Base-by-base conservation (phyloP, 2,797 vertebrate genomes). In the Heliangelus exortis region DNA sequence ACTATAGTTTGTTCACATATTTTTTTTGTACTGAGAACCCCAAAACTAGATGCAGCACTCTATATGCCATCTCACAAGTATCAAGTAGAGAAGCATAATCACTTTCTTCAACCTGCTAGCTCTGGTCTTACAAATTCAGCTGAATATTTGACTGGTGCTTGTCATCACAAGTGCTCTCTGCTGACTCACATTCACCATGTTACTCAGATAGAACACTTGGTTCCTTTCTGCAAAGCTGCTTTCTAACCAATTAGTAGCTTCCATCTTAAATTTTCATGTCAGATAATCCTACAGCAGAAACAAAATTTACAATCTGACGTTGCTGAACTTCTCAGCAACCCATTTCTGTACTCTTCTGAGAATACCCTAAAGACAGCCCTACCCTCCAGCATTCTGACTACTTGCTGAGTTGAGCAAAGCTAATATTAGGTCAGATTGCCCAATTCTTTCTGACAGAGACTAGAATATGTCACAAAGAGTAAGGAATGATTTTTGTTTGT, bases 361-460 rank as follows among this genome's bases (percentile, higher is more conserved):
- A 93, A 51, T 6, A 2, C 22, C 17, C 15, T 69, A 65, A 81
- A 67, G 54, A 67, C 59, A 89, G 18, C 25, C 41, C 34, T 86
- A 39, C 31, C 33, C 50, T 83, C 45, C 43, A 67, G 63, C 34
- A 58, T 36, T 26, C 36, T 65, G 62, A 47, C 31, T 94, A 34
- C 66, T 88, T 77, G 54, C 39, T 66, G 54, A 62, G 39, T 18
- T 72, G 48, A 89, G 33, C 62, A 84, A 34, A 81, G 43, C 28
- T 89, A 79, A 28, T 51, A n/a, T 55, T 87, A 75, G 73, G 67
- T 90, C 74, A 73, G 26, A 55, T 17, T 76, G 59, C 39, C 50
- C n/a, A 48, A 26, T 51, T 66, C 59, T 18, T 29, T 76, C 67
- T 87, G n/a, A 89, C 47, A 82, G 66, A 82, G 87, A 51, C 25